These are phyloP conservation scores for Phoeniculus purpureus DNA, from an alignment of 2,797 vertebrate genomes.

Conservation along the genomic window DNA sequence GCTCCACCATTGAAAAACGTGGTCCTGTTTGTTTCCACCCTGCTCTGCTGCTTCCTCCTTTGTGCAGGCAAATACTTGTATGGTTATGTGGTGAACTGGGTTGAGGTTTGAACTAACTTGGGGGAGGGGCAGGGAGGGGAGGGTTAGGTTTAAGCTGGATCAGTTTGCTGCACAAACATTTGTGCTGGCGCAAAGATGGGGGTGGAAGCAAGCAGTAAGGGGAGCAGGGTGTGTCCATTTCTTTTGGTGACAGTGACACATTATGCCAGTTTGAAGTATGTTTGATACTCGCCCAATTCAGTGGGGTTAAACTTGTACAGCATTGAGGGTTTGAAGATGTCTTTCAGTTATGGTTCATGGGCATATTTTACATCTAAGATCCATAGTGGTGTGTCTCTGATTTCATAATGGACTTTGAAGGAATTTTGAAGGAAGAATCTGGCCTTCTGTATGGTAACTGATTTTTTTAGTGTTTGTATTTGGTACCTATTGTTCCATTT, in stretches of 20 bases:
- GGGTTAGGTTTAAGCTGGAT: slow-evolving; percentile 26
- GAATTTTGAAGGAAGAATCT: neutral
- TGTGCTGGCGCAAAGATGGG: slow-evolving; percentile 40
- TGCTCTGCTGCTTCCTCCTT: slow-evolving; percentile 33
- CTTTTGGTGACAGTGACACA: slow-evolving; percentile 27
- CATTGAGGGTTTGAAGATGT: neutral
- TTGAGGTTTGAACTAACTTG: slow-evolving; percentile 1
- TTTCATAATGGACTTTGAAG: neutral
- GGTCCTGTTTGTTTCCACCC: slow-evolving; percentile 34
- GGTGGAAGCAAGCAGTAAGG: slow-evolving; percentile 51
- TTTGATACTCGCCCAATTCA: neutral
- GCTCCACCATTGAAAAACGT: slow-evolving; percentile 49
- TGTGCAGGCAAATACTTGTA: slow-evolving; percentile 59
- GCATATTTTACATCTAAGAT: neutral
- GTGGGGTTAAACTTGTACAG: neutral
- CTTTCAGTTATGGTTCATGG: neutral
- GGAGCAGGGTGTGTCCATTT: slow-evolving; percentile 42
- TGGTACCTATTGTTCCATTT: neutral
- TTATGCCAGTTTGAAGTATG: neutral
- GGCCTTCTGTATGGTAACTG: neutral
- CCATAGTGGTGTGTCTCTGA: neutral
- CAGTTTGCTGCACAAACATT: slow-evolving; percentile 68
- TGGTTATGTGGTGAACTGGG: slow-evolving; percentile 42
- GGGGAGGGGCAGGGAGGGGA: slow-evolving; percentile 51
- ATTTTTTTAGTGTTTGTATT: neutral